Conservation (phyloP, 2,113 vertebrate species). For the Callithrix jacchus region DNA sequence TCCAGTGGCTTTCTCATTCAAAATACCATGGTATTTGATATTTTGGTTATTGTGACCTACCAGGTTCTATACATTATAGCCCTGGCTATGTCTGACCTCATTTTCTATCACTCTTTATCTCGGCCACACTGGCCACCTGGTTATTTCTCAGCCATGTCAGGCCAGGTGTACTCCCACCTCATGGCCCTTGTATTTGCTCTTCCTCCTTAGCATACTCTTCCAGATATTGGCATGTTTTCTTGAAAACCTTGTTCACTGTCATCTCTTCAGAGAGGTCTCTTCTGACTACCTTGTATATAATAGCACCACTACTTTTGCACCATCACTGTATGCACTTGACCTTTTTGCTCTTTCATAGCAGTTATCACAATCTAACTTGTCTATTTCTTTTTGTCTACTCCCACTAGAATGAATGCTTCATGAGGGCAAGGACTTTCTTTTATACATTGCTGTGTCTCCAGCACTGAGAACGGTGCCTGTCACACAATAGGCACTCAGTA, state of each 20-base stretch:
- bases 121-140: background rate
- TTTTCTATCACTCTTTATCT: background rate
- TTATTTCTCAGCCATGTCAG: background rate
- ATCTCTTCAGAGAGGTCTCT: background rate
- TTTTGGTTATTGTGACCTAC: background rate
- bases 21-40: slow-evolving; percentile 11
- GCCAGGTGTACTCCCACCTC: background rate
- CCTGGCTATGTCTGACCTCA: background rate
- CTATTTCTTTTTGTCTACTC: slow-evolving; percentile 2
- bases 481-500: slow-evolving; percentile 19
- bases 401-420: slow-evolving; percentile 29
- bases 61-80: background rate
- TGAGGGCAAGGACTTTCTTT: slow-evolving; percentile 13
- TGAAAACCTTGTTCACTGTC: slow-evolving; percentile 4
- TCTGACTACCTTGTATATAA: background rate
- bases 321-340: background rate
- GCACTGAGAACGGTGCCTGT: background rate
- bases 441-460: background rate
- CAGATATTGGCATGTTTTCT: background rate
- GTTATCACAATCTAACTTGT: background rate
- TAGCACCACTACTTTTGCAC: background rate
- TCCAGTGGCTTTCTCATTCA: slow-evolving; percentile 19
- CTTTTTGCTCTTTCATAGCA: background rate
- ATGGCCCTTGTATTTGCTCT: background rate
- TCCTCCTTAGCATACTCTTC: background rate